Base-by-base conservation (phyloP, 2,888 invertebrate species). In the Hemistola chrysoprasaria region DNA sequence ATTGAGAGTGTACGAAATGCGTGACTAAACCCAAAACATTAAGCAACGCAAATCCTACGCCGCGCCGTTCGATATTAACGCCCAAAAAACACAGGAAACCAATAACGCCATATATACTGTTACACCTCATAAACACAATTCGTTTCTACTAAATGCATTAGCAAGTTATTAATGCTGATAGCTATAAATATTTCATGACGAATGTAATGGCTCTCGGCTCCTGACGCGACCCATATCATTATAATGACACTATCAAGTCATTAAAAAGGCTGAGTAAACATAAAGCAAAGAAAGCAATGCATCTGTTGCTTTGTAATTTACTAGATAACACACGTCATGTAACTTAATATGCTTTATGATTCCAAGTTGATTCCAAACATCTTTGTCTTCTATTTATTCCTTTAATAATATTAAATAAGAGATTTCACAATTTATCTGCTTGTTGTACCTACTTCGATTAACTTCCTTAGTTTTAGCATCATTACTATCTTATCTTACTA, bases 11-110 rank as follows among this genome's bases (percentile, higher is more conserved):
- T n/a, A 16, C 16, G 16, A 16, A 16, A 16, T 16, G 69, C 83
- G 81, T 85, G 85, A 77, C 79, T 65, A 58, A 74, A 84, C 68
- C 59, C 71, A 78, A 78, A 85, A 85, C 84, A 85, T 65, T 30
- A 51, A 58, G 20, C 36, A 74, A 60, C 58, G 51, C 68, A 62
- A 65, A 69, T 66, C 68, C 75, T 79, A 64, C 69, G 74, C 60
- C 65, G 60, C 57, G 60, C 50, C 63, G 61, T 70, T 74, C 71
- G 73, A 16, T 4, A 2, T 3, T 3, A 73, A 62, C 58, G 67
- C 50, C 65, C 66, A 64, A 73, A 72, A 74, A 74, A 64, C 45
- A 45, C 57, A 58, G 50, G 56, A 67, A 62, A 63, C 57, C 60
- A 69, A 65, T 63, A 54, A 59, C n/a, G n/a, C 54, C 62, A 68